A percentile compares a stretch with the other conserved stretches of the same genome.
phyloP scores from a whole-genome alignment of 2,888 invertebrate species.

The Dichetophora obliterata region DNA sequence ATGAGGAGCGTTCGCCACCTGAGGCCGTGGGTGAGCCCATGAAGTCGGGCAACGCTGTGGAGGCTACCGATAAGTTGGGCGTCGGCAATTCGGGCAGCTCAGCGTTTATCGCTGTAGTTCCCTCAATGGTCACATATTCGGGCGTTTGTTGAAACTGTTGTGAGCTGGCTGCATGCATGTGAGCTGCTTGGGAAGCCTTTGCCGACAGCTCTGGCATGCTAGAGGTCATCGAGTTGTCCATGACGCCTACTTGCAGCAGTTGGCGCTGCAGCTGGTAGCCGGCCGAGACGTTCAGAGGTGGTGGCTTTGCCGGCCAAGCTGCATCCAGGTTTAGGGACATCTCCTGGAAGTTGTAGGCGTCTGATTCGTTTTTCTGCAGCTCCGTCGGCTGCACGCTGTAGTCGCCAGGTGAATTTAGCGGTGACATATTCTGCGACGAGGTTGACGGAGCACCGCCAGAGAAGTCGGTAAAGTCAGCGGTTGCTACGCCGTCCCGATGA shows the following conservation, averaged over 20 bases:
- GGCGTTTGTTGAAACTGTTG: constrained; percentile 53
- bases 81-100: constrained; percentile 68
- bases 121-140: constrained; percentile 48
- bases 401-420: constrained; percentile 65
- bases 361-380: constrained; percentile 64
- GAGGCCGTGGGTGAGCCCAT: constrained; percentile 65
- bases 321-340: constrained; percentile 72
- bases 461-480: constrained; percentile 64
- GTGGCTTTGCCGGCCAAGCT: constrained; percentile 71
- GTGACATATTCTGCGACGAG: constrained; percentile 67
- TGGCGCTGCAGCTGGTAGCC: constrained; percentile 58
- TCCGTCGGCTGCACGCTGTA: constrained; percentile 59
- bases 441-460: constrained; percentile 61
- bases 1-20: constrained; percentile 62
- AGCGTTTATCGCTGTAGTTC: constrained; percentile 50
- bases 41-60: constrained; percentile 68
- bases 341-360: constrained; percentile 74
- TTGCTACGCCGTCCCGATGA: constrained; percentile 31
- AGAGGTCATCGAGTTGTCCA: constrained; percentile 69
- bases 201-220: constrained; percentile 75
- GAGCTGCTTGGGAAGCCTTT: constrained; percentile 51
- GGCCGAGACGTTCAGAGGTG: constrained; percentile 45
- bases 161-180: constrained; percentile 49
- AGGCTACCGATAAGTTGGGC: constrained; percentile 73
- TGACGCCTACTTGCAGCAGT: constrained; percentile 59